Evolutionary conservation across 2,113 vertebrate genomes (phyloP).

Genomic region (Phocoena phocoena): DNA sequence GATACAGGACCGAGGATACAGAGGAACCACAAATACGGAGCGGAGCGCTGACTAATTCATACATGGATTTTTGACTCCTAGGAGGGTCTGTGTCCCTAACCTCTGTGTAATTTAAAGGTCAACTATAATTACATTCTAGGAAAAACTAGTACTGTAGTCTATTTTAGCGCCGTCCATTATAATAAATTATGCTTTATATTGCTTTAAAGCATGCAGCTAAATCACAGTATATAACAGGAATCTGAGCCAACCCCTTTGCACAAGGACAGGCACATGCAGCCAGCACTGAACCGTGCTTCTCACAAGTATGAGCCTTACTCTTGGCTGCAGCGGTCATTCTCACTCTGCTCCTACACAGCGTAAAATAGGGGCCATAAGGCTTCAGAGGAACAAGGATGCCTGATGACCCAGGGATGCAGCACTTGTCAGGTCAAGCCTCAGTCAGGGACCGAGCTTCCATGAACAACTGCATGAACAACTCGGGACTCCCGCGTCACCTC

Average conservation of each 20-base stretch:
- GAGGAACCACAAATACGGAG: neutral
- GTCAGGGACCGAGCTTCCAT: neutral
- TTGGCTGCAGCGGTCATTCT: neutral
- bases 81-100: neutral
- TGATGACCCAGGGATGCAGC: neutral
- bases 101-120: neutral
- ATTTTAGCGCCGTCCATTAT: neutral
- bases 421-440: neutral
- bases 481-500: neutral
- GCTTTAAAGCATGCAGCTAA: neutral
- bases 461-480: neutral
- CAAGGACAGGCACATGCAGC: neutral
- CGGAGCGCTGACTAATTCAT: neutral
- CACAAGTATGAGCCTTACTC: neutral
- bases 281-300: neutral
- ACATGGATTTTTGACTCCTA: neutral
- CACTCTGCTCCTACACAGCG: neutral
- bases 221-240: neutral
- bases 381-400: neutral
- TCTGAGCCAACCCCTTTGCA: neutral
- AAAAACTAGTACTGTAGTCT: neutral
- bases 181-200: neutral
- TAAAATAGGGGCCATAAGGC: neutral
- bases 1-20: neutral
- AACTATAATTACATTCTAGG: neutral